Evolutionary conservation across 2,113 vertebrate species (phyloP).

Genomic region (Epinephelus cyanopodus): DNA sequence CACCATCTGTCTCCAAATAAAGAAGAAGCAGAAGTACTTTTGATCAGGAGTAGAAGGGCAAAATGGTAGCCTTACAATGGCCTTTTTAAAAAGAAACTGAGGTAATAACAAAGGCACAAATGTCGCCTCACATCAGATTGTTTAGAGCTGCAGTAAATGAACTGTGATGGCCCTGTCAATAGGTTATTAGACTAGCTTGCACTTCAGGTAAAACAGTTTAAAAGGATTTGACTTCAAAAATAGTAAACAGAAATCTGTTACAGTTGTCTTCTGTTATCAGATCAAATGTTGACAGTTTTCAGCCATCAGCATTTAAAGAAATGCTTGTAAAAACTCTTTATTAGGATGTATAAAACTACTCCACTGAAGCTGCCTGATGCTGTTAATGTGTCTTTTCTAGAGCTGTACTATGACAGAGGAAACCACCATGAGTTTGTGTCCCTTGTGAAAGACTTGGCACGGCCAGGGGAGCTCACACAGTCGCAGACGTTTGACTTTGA

Average conservation of each 20-base stretch:
- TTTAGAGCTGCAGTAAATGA: neutral
- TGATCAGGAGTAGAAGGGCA: neutral
- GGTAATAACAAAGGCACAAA: neutral
- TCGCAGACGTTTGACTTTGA: conserved; percentile 96
- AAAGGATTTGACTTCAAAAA: neutral
- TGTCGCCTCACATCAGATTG: neutral
- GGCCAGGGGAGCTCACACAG: conserved; percentile 93
- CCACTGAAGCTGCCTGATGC: neutral
- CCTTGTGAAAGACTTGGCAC: conserved; percentile 95
- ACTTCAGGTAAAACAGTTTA: neutral
- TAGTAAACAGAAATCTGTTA: neutral
- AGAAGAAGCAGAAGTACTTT: conserved; percentile 8
- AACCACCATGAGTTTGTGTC: conserved; percentile 98
- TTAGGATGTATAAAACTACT: neutral
- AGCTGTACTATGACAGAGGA: conserved; percentile 96
- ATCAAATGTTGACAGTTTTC: neutral
- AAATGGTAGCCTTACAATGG: neutral
- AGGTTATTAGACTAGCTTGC: neutral
- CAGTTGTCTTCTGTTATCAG: neutral
- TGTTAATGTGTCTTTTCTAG: conserved; percentile 74
- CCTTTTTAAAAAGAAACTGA: neutral
- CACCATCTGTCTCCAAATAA: neutral
- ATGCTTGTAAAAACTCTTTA: neutral
- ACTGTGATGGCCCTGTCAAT: neutral
- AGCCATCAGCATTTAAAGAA: neutral